Evolutionary conservation across 1,140 invertebrate genomes (phyloP).

Genomic region (Antheraea mylitta): DNA sequence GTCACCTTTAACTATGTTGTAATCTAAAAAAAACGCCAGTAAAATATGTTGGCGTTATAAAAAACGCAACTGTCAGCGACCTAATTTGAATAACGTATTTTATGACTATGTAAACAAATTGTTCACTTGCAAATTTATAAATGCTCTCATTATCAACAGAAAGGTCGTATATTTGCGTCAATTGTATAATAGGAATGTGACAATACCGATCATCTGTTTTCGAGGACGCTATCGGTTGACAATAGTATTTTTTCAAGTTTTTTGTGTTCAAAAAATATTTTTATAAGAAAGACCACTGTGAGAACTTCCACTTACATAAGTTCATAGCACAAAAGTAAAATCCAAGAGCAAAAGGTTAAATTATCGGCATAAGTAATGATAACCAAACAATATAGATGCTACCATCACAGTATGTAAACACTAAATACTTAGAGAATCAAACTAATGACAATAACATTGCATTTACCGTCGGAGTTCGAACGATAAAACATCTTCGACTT

Average conservation of each 20-base stretch:
- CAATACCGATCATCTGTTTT: slow-evolving; percentile 13
- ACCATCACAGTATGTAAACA: slow-evolving; percentile 69
- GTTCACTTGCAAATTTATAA: not conserved
- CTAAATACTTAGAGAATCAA: slow-evolving; percentile 69
- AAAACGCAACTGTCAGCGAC: slow-evolving; percentile 20
- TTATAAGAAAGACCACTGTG: slow-evolving; percentile 54
- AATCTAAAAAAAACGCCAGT: not conserved
- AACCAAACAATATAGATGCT: slow-evolving; percentile 70
- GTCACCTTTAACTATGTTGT: not conserved
- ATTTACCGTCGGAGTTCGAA: slow-evolving; percentile 79
- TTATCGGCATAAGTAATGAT: slow-evolving; percentile 57
- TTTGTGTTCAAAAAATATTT: not conserved
- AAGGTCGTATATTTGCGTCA: slow-evolving; percentile 9
- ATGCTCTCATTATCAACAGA: not conserved
- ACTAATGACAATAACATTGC: slow-evolving; percentile 78
- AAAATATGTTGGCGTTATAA: slow-evolving; percentile 11
- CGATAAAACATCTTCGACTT: slow-evolving; percentile 80
- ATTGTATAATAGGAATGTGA: slow-evolving; percentile 6
- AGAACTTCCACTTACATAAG: slow-evolving; percentile 57
- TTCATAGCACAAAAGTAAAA: slow-evolving; percentile 51
- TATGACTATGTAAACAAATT: slow-evolving; percentile 15
- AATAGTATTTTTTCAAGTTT: slow-evolving; percentile 4
- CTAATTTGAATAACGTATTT: slow-evolving; percentile 25
- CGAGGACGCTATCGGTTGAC: slow-evolving; percentile 6
- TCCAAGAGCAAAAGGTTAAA: slow-evolving; percentile 63